Conservation (phyloP, 2,888 invertebrate species). For the Mimumesa dahlbomi region DNA sequence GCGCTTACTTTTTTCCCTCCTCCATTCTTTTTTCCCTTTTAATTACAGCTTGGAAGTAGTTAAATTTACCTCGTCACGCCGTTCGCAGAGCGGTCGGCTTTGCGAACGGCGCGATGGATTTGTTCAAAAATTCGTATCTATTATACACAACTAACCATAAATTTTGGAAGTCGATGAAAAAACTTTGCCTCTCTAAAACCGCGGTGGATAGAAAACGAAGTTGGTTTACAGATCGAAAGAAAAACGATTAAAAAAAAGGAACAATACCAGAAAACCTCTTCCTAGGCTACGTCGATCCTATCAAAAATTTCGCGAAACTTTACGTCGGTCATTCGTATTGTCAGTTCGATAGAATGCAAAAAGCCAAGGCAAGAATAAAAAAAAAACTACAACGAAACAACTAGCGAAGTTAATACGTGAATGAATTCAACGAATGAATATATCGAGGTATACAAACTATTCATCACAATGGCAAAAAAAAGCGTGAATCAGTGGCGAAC, state of each 20-base stretch:
- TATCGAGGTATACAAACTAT: conserved; percentile 93
- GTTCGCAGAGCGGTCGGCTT: neutral
- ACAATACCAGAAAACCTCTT: neutral
- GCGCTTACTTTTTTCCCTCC: neutral
- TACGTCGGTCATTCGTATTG: conserved; percentile 1
- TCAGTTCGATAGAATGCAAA: conserved; percentile 16
- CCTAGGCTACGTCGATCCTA: conserved; percentile 17
- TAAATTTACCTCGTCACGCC: conserved; percentile 11
- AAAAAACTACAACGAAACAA: conserved; percentile 61
- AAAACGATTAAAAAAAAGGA: neutral
- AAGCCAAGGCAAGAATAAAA: conserved; percentile 23
- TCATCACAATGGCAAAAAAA: conserved; percentile 82
- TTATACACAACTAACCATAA: neutral
- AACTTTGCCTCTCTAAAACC: neutral
- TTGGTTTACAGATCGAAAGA: neutral
- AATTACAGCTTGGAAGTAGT: conserved; percentile 43
- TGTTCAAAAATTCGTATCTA: conserved; percentile 1
- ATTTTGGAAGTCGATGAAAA: conserved; percentile 20
- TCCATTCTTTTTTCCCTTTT: conserved; percentile 4
- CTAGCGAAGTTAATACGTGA: too few species aligned
- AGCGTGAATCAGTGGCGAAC: too few species aligned
- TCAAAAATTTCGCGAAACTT: conserved; percentile 4
- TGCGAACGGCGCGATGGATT: conserved; percentile 4
- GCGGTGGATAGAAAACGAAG: too few species aligned
- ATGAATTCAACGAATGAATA: conserved; percentile 78